Percentiles rank a stretch among this genome's conserved stretches.
These are phyloP conservation scores for Physeter macrocephalus DNA, from an alignment of 2,113 vertebrate genomes.

Conservation along the genomic window DNA sequence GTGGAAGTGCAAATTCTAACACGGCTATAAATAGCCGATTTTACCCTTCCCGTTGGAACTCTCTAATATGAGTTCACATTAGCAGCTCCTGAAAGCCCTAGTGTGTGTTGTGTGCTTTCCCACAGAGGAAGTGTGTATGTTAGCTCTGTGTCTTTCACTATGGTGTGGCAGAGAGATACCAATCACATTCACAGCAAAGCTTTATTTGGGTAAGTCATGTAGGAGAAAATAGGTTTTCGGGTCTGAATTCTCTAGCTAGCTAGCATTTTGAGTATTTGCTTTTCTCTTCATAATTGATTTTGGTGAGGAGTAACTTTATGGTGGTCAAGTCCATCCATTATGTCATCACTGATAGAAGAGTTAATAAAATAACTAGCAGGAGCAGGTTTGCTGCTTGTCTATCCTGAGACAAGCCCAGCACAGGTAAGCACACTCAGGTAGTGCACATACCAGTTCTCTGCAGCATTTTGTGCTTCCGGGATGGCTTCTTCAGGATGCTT, in stretches of 20 bases:
- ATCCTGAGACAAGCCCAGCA: not conserved
- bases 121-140: not conserved
- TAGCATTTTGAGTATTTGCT: not conserved
- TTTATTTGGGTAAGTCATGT: not conserved
- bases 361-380: not conserved
- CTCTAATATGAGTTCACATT: not conserved
- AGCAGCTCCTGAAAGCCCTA: not conserved
- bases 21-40: not conserved
- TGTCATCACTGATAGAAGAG: not conserved
- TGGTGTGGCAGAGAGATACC: not conserved
- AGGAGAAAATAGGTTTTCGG: not conserved
- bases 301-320: not conserved
- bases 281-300: not conserved
- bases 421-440: not conserved
- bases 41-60: not conserved
- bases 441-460: not conserved
- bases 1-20: not conserved
- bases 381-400: not conserved
- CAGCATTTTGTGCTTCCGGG: not conserved
- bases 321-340: not conserved
- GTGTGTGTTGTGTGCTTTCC: not conserved
- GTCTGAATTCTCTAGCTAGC: not conserved
- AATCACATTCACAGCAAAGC: not conserved
- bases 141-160: not conserved
- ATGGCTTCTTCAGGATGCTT: not conserved